A percentile compares a stretch with the other conserved stretches of the same genome.
Evolutionary conservation across 2,797 vertebrate species (phyloP).

Genomic region (Tenualosa ilisha): DNA sequence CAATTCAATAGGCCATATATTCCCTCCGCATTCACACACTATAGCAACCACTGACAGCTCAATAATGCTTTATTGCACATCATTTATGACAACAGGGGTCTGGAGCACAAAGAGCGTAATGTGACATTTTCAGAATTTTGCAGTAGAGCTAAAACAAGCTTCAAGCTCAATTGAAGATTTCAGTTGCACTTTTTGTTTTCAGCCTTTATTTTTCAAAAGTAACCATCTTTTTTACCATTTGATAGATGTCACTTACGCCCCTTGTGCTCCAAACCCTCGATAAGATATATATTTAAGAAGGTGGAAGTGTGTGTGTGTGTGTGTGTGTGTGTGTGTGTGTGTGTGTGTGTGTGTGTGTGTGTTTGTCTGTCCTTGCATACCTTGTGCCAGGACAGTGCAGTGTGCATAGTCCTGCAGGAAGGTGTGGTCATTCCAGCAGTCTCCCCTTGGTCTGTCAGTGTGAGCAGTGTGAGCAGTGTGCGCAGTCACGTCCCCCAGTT

Average conservation of each 20-base stretch:
- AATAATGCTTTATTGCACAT: background rate
- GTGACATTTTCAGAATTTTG: no score
- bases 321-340: conserved; percentile 11
- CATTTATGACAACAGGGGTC: background rate
- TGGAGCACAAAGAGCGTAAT: no score
- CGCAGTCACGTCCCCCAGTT: conserved; percentile 25
- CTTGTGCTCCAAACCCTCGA: no score
- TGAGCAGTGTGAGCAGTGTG: background rate
- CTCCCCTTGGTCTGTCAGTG: background rate
- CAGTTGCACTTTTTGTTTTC: no score
- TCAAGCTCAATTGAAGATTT: no score
- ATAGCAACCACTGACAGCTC: background rate
- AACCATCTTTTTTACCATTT: no score
- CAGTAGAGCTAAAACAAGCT: no score
- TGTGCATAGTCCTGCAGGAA: background rate
- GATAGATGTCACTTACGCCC: no score
- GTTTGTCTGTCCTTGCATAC: background rate
- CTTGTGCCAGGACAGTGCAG: background rate
- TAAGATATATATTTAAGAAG: no score
- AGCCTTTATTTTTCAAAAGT: no score
- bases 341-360: conserved; percentile 31
- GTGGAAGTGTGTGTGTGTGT: conserved; percentile 2
- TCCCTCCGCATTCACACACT: background rate
- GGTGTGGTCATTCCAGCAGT: conserved; percentile 14
- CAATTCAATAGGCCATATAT: background rate